These are phyloP conservation scores for Urechis unicinctus DNA, from an alignment of 2,888 invertebrate species.

Conservation along the genomic window DNA sequence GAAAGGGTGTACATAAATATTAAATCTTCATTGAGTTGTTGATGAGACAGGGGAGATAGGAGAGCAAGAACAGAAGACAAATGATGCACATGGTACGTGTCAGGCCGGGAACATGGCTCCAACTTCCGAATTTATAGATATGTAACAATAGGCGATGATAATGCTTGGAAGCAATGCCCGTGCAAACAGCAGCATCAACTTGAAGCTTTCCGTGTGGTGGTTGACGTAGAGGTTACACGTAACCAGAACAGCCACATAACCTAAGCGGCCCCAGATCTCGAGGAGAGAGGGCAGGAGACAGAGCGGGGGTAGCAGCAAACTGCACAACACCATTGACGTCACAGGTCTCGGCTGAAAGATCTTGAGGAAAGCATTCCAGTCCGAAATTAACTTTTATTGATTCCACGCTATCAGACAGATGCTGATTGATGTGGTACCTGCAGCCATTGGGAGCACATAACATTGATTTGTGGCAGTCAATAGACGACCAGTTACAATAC, in stretches of 20 bases:
- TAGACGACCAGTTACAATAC: no score
- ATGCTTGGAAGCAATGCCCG: slow-evolving; percentile 79
- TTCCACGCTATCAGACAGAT: no score
- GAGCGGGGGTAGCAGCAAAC: slow-evolving; percentile 72
- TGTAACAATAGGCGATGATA: slow-evolving; percentile 78
- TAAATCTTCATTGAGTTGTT: no score
- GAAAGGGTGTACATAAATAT: no score
- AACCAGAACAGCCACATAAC: no score
- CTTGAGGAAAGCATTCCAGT: slow-evolving; percentile 55
- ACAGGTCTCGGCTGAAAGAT: slow-evolving; percentile 78
- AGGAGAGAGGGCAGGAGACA: slow-evolving; percentile 73
- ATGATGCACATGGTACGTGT: slow-evolving; percentile 82
- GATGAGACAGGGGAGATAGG: slow-evolving; percentile 81
- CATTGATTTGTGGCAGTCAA: no score
- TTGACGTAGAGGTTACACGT: no score
- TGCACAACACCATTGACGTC: slow-evolving; percentile 69
- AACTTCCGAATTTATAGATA: slow-evolving; percentile 58
- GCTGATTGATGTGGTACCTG: not conserved
- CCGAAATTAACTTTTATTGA: no score
- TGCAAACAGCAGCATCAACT: slow-evolving; percentile 62
- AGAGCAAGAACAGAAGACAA: slow-evolving; percentile 76
- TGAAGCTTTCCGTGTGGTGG: no score
- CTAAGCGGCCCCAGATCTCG: slow-evolving; percentile 75
- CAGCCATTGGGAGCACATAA: no score
- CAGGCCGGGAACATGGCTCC: slow-evolving; percentile 48